Evolutionary conservation across 2,797 vertebrate genomes (phyloP).

Genomic region (Serranus cabrilla): DNA sequence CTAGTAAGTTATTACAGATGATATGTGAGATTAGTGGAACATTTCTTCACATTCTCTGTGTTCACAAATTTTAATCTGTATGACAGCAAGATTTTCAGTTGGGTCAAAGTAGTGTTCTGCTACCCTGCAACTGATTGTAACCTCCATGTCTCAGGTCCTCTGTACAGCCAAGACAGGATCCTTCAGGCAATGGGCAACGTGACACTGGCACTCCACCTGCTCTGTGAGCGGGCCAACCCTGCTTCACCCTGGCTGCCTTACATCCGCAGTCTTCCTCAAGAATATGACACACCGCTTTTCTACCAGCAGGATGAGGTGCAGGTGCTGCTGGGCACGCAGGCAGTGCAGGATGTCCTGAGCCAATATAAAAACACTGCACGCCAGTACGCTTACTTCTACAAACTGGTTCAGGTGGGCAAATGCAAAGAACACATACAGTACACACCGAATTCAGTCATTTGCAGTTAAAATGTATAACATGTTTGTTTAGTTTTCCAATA

Average conservation of each 20-base stretch:
- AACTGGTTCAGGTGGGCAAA: slow-evolving; percentile 92
- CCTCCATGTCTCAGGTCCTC: slow-evolving; percentile 84
- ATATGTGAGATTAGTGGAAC: too few relatives aligned
- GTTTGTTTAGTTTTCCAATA: too few relatives aligned
- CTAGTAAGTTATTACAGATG: too few relatives aligned
- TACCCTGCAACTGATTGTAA: too few relatives aligned
- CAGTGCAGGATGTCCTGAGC: slow-evolving; percentile 94
- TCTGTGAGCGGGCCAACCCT: slow-evolving; percentile 93
- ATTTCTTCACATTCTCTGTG: too few relatives aligned
- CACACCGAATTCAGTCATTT: background rate
- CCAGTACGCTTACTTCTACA: slow-evolving; percentile 99
- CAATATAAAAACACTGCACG: slow-evolving; percentile 98
- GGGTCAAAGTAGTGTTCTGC: too few relatives aligned
- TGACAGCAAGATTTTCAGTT: too few relatives aligned
- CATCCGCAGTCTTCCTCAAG: slow-evolving; percentile 93
- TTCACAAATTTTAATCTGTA: too few relatives aligned
- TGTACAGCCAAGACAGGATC: slow-evolving; percentile 96
- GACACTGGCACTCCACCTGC: slow-evolving; percentile 94
- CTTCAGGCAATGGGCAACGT: slow-evolving; percentile 99
- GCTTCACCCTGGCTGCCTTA: slow-evolving; percentile 95
- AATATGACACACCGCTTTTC: slow-evolving; percentile 95
- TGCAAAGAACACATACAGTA: background rate
- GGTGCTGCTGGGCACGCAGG: slow-evolving; percentile 94
- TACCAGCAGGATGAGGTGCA: slow-evolving; percentile 95
- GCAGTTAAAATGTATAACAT: too few relatives aligned